Evolutionary conservation across 2,888 invertebrate genomes (phyloP).

Genomic region (Cheilosia impressa): DNA sequence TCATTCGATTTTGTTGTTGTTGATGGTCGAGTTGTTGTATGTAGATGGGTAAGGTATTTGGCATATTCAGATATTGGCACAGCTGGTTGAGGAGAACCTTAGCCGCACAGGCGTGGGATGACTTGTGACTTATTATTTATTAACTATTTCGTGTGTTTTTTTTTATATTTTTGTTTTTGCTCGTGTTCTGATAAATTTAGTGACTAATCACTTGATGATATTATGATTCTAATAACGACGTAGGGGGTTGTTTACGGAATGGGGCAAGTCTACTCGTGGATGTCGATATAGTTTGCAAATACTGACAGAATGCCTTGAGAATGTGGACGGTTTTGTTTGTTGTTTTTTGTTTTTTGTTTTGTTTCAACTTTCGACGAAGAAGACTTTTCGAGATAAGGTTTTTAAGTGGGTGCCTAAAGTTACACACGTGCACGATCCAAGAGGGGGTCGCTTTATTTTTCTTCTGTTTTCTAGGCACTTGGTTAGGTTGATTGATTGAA

Average conservation of each 20-base stretch:
- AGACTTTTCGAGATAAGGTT: no score
- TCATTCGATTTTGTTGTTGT: background rate
- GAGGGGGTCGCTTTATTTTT: no score
- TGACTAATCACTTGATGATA: slow-evolving; percentile 31
- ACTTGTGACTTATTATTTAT: slow-evolving; percentile 13
- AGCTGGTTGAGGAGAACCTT: slow-evolving; percentile 33
- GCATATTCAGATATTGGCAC: slow-evolving; percentile 42
- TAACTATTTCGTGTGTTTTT: background rate
- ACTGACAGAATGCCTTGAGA: no score
- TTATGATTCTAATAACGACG: background rate
- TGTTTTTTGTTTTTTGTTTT: no score
- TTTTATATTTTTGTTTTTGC: background rate
- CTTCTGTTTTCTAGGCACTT: no score
- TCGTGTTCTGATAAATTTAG: slow-evolving; percentile 27
- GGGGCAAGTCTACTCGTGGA: slow-evolving; percentile 34
- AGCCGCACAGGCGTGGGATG: slow-evolving; percentile 31
- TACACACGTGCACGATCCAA: no score
- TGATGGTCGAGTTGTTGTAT: background rate
- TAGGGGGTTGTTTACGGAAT: background rate
- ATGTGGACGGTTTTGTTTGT: no score
- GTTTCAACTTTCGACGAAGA: no score
- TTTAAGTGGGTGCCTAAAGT: no score
- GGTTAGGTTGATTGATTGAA: no score
- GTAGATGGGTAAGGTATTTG: background rate
- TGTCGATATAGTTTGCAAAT: background rate